Percentiles rank a stretch among this genome's conserved stretches.
Conservation (phyloP, 2,797 vertebrate species). For the Leptodactylus fallax region DNA sequence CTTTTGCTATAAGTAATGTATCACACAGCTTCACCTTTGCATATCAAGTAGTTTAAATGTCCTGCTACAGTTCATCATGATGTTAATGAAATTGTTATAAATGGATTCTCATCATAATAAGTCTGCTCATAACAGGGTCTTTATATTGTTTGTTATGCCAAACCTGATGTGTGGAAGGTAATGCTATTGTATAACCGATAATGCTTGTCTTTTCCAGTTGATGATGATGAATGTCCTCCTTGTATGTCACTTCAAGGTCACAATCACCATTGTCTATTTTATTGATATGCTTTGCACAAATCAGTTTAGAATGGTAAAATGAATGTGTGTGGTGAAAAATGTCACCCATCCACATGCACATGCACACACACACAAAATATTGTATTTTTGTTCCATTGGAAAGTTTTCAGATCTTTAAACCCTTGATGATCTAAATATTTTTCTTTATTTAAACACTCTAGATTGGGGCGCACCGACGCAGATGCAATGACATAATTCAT, state of each 20-base stretch:
- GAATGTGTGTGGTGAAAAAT: too few species aligned
- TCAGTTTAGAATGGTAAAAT: not conserved
- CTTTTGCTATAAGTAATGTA: slow-evolving; percentile 21
- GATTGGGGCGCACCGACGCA: too few species aligned
- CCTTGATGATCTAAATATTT: too few species aligned
- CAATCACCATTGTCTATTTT: not conserved
- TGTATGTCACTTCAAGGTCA: slow-evolving; percentile 1
- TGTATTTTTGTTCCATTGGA: not conserved
- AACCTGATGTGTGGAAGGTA: not conserved
- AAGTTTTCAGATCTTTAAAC: not conserved
- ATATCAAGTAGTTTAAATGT: slow-evolving; percentile 13
- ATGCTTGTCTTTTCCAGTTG: not conserved
- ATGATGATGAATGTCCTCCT: not conserved
- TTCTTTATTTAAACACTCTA: too few species aligned
- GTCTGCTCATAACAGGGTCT: slow-evolving; percentile 1
- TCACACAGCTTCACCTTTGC: not conserved
- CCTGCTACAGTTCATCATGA: not conserved
- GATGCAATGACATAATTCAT: too few species aligned
- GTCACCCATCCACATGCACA: too few species aligned
- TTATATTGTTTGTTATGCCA: slow-evolving; percentile 2
- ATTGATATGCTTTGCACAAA: not conserved
- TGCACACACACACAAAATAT: not conserved
- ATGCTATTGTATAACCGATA: not conserved
- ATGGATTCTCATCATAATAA: not conserved
- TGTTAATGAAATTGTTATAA: slow-evolving; percentile 11